These are phyloP conservation scores for Cyrtonyx montezumae DNA, from an alignment of 2,113 vertebrate species.

Conservation along the genomic window DNA sequence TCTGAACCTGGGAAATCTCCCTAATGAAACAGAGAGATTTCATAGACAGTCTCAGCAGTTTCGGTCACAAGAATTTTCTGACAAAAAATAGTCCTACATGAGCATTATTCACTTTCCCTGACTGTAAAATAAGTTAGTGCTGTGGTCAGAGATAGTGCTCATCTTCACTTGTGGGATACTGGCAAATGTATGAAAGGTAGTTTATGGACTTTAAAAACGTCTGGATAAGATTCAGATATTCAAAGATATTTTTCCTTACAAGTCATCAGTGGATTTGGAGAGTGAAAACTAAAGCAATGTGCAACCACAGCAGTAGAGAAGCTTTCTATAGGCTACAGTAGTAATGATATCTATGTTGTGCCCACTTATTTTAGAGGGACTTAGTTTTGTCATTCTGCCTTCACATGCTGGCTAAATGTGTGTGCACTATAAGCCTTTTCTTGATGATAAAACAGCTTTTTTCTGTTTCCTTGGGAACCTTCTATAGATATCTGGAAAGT, in stretches of 20 bases:
- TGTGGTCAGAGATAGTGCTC: neutral
- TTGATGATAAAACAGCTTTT: accelerated
- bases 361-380: neutral
- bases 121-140: neutral
- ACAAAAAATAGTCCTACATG: neutral
- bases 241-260: neutral
- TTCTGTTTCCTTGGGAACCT: neutral
- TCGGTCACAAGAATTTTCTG: neutral
- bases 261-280: neutral
- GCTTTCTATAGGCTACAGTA: neutral
- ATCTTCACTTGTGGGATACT: neutral
- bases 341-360: neutral
- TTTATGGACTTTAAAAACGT: neutral
- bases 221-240: neutral
- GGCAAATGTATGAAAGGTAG: neutral
- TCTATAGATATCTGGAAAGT: neutral
- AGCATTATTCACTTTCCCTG: neutral
- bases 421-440: neutral
- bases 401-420: neutral
- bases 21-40: neutral
- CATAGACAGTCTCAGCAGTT: neutral
- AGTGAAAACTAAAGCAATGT: neutral
- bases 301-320: neutral
- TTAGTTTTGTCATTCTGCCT: neutral
- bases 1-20: neutral